Evolutionary conservation across 2,888 invertebrate species (phyloP), one percentile per base, ranked within the genome.

Genomic region (Nineta flava): DNA sequence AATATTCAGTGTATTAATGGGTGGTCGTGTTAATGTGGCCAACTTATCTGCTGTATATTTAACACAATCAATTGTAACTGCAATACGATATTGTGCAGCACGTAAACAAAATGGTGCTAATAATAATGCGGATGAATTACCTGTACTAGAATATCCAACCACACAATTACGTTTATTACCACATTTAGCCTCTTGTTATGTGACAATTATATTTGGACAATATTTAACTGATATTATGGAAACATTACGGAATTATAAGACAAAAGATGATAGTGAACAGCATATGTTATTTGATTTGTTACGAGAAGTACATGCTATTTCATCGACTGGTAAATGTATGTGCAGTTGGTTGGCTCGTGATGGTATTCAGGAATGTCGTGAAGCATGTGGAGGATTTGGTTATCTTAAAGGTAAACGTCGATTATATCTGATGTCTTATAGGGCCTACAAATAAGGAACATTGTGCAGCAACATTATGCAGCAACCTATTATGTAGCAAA

Each of bases 371-470:
- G 88, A 92, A 67, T 90, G 90, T 59, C 72, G 96, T 51, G 95
- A 95, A 68, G 85, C 90, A 0, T 94, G 95, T 62, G 96, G 93
- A 2, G 96, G 96, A 7, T 95, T 96, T 66, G 96, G 96, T 0
- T 96, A 93, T 62, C 66, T 87, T 2, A 81, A 79, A 69, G 77
- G 80, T 79, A 61, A 60, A 51, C 3, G 6, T 9, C n/a, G 7
- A 41, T 15, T 9, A 15, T 41, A n/a, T n/a, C n/a, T n/a, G n/a
- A n/a, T n/a, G n/a, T n/a, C n/a, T n/a, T n/a, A n/a, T n/a, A n/a
- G n/a, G n/a, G n/a, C n/a, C n/a, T n/a, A n/a, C n/a, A n/a, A n/a
- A n/a, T n/a, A n/a, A n/a, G n/a, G n/a, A n/a, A n/a, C n/a, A n/a
- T n/a, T n/a, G n/a, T n/a, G n/a, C n/a, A n/a, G n/a, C n/a, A n/a